Evolutionary conservation across 2,888 invertebrate species (phyloP).

Genomic region (Ischnura elegans): DNA sequence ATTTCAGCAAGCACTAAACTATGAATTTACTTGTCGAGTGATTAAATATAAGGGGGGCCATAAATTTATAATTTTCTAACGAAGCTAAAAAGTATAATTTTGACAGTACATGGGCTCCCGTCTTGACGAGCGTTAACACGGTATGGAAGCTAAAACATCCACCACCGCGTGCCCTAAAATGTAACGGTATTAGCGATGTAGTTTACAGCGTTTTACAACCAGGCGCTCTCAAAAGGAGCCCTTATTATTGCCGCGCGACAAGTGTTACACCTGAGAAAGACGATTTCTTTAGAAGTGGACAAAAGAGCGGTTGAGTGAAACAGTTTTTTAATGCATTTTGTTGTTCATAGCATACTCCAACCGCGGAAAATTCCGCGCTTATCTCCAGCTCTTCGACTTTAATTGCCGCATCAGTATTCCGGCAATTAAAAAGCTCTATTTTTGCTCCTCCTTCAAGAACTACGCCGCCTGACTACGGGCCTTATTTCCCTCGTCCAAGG

Average conservation of each 20-base stretch:
- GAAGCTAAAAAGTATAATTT: too few species aligned
- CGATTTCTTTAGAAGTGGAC: background rate
- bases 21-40: too few species aligned
- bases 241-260: background rate
- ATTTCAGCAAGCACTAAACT: too few species aligned
- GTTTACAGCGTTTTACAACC: background rate
- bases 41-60: too few species aligned
- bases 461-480: background rate
- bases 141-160: background rate
- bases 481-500: background rate
- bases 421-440: slow-evolving; percentile 3
- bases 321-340: background rate
- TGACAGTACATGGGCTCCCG: too few species aligned
- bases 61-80: too few species aligned
- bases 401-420: slow-evolving; percentile 62
- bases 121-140: too few species aligned
- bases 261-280: background rate
- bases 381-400: slow-evolving; percentile 9
- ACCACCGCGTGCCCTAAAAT: background rate
- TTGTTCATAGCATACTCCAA: background rate
- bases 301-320: slow-evolving; percentile 19
- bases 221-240: background rate
- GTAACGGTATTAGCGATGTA: background rate
- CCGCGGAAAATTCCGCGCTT: background rate
- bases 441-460: background rate